A percentile compares a stretch with the other conserved stretches of the same genome.
Conservation (phyloP, 2,797 vertebrate species). For the Neostethus bicornis region DNA sequence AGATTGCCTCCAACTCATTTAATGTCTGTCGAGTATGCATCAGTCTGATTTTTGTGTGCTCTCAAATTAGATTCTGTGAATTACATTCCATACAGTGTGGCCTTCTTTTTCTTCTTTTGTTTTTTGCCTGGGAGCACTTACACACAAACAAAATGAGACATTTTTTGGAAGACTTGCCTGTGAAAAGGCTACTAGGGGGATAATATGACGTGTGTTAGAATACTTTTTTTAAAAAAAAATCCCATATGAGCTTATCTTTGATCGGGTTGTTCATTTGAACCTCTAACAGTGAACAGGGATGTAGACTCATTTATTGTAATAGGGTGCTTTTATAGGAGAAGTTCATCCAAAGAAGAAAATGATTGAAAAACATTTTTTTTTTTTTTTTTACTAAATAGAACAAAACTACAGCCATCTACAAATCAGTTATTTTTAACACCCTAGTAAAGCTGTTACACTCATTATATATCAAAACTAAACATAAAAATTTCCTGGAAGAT, state of each 20-base stretch:
- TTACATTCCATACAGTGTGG: constrained; percentile 45
- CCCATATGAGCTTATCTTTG: too few relatives aligned
- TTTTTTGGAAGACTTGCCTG: not conserved
- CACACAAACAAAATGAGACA: constrained; percentile 21
- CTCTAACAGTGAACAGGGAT: too few relatives aligned
- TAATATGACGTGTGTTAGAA: not conserved
- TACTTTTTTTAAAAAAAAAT: too few relatives aligned
- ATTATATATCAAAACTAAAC: not conserved
- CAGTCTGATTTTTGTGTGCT: constrained; percentile 4
- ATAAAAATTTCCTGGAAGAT: constrained; percentile 1
- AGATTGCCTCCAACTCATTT: constrained; percentile 6
- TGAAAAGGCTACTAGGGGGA: not conserved
- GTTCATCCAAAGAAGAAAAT: not conserved
- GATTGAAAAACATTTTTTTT: not conserved
- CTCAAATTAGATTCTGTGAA: constrained; percentile 27
- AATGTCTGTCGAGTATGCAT: constrained; percentile 11
- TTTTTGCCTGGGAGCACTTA: constrained; percentile 34
- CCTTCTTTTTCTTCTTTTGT: constrained; percentile 25
- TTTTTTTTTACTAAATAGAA: constrained; percentile 5
- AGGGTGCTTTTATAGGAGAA: too few relatives aligned
- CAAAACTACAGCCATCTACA: constrained; percentile 1
- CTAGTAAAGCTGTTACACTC: not conserved
- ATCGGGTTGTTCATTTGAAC: too few relatives aligned
- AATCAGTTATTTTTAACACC: constrained; percentile 1
- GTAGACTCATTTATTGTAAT: too few relatives aligned